phyloP scores from a whole-genome alignment of 2,113 vertebrate genomes.

The Semicossyphus pulcher region DNA sequence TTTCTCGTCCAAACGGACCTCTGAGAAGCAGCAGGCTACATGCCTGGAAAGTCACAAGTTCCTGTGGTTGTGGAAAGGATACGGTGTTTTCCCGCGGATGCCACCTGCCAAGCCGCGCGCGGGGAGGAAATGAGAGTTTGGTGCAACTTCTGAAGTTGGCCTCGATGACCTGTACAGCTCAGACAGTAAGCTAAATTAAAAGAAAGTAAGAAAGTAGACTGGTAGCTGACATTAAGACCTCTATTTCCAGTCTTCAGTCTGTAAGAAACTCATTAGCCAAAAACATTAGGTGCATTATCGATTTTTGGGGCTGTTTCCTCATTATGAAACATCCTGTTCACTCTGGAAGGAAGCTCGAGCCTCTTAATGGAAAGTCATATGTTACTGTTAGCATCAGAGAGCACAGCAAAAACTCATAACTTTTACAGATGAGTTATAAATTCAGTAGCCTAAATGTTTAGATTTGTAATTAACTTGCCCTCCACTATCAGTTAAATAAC shows the following conservation, averaged over 20 bases:
- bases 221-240: neutral
- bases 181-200: constrained; percentile 2
- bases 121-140: constrained; percentile 71
- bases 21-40: constrained; percentile 8
- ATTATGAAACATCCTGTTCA: constrained; percentile 17
- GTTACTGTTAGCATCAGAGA: constrained; percentile 4
- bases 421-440: constrained; percentile 36
- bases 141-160: constrained; percentile 48
- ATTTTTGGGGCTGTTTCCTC: constrained; percentile 6
- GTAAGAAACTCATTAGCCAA: constrained; percentile 13
- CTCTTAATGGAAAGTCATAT: constrained; percentile 6
- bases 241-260: neutral
- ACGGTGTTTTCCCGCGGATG: constrained; percentile 59
- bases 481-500: constrained; percentile 40
- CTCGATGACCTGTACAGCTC: constrained; percentile 52
- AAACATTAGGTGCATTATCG: neutral
- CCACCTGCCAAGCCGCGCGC: constrained; percentile 75
- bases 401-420: neutral
- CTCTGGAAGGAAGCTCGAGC: neutral
- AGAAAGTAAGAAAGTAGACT: neutral
- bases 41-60: constrained; percentile 66
- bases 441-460: constrained; percentile 31
- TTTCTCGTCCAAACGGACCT: neutral
- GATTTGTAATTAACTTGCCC: constrained; percentile 46
- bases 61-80: constrained; percentile 70